These are phyloP conservation scores for Alloscopus bannaensis DNA, from an alignment of 2,888 invertebrate species.

Conservation along the genomic window DNA sequence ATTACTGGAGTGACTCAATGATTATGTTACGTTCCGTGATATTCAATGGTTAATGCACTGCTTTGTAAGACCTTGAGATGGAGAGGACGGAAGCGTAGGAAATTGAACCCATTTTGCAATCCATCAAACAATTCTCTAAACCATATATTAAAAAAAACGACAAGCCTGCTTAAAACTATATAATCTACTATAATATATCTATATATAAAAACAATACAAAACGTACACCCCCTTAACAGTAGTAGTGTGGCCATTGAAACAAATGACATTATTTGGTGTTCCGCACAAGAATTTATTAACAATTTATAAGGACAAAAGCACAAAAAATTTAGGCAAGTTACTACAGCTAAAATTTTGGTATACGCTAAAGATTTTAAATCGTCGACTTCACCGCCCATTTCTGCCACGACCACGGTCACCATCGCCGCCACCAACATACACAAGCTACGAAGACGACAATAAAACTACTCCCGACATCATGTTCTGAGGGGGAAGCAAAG, in stretches of 20 bases:
- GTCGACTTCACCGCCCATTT: not conserved
- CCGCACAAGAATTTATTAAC: no score
- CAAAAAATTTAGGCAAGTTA: conserved; percentile 7
- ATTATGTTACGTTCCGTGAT: not conserved
- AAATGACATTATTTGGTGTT: not conserved
- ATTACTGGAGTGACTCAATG: not conserved
- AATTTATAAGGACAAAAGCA: not conserved
- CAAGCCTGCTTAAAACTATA: no score
- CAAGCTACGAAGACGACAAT: no score
- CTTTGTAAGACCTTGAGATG: not conserved
- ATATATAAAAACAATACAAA: not conserved
- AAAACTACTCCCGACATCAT: no score
- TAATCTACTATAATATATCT: not conserved
- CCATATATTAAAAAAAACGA: not conserved
- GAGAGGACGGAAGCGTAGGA: not conserved
- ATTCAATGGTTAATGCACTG: not conserved
- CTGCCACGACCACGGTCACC: not conserved
- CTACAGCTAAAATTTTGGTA: no score
- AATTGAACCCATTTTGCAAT: not conserved
- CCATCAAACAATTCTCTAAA: not conserved
- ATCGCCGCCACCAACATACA: not conserved
- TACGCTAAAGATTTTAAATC: no score
- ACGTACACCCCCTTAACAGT: not conserved
- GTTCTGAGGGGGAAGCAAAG: conserved; percentile 62
- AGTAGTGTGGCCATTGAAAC: not conserved